These are phyloP conservation scores for Torymus texanus DNA, from an alignment of 2,888 invertebrate genomes.

Conservation along the genomic window DNA sequence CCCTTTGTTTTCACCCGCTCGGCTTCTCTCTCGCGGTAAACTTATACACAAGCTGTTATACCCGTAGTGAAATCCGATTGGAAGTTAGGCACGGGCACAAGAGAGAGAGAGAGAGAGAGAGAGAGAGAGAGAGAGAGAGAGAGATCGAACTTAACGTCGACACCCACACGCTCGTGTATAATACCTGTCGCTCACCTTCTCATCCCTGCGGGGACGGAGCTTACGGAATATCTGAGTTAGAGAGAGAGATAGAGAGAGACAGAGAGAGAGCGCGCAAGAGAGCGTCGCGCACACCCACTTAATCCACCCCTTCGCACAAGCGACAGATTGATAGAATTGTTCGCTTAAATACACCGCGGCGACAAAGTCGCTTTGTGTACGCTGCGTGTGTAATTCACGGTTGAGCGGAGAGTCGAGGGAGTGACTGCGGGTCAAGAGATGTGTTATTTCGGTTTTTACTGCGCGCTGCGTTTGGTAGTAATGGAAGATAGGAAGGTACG, in stretches of 20 bases:
- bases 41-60: conserved; percentile 1
- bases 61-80: conserved; percentile 37
- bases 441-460: no score
- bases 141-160: background rate
- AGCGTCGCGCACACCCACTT: background rate
- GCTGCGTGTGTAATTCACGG: background rate
- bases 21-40: background rate
- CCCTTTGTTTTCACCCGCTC: no score
- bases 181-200: conserved; percentile 5
- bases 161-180: background rate
- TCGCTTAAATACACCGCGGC: conserved; percentile 20
- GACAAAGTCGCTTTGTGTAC: background rate
- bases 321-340: conserved; percentile 41
- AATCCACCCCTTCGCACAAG: background rate
- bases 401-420: background rate
- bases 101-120: conserved; percentile 19
- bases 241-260: no score
- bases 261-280: no score
- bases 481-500: no score
- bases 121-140: conserved; percentile 21
- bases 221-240: conserved; percentile 28
- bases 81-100: conserved; percentile 16
- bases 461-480: no score
- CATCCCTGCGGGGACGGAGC: background rate
- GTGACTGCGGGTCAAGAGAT: no score